These are phyloP conservation scores for Bucorvus abyssinicus DNA, from an alignment of 2,797 vertebrate genomes.

Conservation along the genomic window DNA sequence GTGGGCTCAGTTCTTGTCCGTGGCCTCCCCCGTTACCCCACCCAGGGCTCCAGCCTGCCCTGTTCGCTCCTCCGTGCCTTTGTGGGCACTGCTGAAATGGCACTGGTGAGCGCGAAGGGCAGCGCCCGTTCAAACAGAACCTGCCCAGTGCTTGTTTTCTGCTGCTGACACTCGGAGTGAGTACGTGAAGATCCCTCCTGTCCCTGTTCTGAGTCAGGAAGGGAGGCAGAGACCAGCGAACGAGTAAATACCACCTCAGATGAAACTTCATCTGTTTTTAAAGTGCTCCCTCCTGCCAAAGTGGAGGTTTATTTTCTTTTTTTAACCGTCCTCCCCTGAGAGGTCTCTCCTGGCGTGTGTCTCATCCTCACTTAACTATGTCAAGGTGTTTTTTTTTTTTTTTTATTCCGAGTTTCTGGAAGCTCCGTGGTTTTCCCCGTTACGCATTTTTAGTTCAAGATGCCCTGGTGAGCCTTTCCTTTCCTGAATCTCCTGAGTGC, in stretches of 20 bases:
- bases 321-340: neutral
- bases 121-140: neutral
- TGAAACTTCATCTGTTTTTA: conserved; percentile 47
- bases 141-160: neutral
- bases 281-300: neutral
- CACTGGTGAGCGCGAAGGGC: fast-evolving
- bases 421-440: conserved; percentile 26
- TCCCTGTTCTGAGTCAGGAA: conserved; percentile 12
- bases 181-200: neutral
- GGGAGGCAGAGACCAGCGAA: neutral
- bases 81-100: neutral
- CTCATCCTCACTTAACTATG: neutral
- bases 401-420: neutral
- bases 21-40: neutral
- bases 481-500: conserved; percentile 23
- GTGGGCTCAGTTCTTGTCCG: neutral
- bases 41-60: neutral
- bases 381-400: neutral
- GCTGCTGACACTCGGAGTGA: neutral
- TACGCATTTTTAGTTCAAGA: conserved; percentile 8
- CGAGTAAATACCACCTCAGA: conserved; percentile 1
- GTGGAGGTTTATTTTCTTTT: neutral
- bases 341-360: neutral
- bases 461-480: conserved; percentile 38
- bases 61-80: neutral